Evolutionary conservation across 2,113 vertebrate species (phyloP).

Genomic region (Enhydra lutris): DNA sequence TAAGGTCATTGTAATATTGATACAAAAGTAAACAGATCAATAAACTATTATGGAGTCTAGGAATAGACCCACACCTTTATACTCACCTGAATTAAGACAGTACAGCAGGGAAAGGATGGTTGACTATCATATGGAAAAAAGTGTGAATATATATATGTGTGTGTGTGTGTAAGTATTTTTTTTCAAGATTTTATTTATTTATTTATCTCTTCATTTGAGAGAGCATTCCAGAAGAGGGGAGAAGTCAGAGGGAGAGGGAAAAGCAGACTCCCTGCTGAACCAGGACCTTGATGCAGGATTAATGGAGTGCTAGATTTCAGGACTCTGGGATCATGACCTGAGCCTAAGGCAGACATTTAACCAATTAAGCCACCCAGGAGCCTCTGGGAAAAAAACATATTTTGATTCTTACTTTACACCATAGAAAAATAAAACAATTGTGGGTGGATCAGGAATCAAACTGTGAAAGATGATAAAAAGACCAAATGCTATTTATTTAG

Average conservation of each 20-base stretch:
- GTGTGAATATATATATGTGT: too few species aligned
- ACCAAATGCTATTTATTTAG: neutral
- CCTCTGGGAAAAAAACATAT: neutral
- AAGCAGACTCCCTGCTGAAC: neutral
- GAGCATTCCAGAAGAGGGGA: neutral
- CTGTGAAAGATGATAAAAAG: neutral
- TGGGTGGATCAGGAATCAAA: neutral
- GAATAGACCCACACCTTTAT: neutral
- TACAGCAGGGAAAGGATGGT: neutral
- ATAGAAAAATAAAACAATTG: neutral
- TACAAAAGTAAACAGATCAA: neutral
- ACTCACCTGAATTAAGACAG: neutral
- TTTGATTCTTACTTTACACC: neutral
- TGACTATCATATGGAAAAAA: neutral
- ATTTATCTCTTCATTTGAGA: neutral
- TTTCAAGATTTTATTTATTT: neutral
- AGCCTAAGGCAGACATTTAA: neutral
- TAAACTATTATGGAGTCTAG: neutral
- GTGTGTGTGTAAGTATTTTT: too few species aligned
- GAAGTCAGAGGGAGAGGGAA: neutral
- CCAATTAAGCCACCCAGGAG: neutral
- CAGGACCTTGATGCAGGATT: neutral
- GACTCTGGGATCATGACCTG: neutral
- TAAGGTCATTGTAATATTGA: neutral
- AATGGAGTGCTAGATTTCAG: neutral